These are phyloP conservation scores for Coluber constrictor DNA, from an alignment of 2,797 vertebrate genomes.

Conservation along the genomic window DNA sequence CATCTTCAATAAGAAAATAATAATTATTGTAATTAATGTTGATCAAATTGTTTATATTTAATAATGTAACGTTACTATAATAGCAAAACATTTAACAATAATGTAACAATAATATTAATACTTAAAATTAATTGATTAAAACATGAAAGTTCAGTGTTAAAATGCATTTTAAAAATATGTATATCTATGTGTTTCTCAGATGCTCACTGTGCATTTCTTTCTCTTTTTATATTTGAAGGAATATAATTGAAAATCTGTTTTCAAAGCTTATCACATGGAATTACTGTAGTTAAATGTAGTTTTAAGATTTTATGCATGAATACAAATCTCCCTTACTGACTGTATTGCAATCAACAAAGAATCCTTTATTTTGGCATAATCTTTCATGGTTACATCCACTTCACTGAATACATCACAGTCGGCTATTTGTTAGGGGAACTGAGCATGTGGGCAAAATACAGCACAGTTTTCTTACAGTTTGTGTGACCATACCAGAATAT, in stretches of 20 bases:
- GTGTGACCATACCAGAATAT: not conserved
- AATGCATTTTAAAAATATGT: not conserved
- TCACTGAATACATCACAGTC: not conserved
- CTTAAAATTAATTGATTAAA: not conserved
- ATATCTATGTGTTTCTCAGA: not conserved
- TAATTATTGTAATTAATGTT: not conserved
- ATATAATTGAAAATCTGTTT: not conserved
- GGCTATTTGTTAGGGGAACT: not conserved
- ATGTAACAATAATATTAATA: not conserved
- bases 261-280: not conserved
- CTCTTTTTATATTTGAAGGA: not conserved
- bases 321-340: not conserved
- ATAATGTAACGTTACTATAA: not conserved
- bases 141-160: not conserved
- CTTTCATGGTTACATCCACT: not conserved
- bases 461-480: not conserved
- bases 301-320: conserved; percentile 11
- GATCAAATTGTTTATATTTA: not conserved
- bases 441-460: not conserved
- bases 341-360: not conserved
- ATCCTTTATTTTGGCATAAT: not conserved
- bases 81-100: not conserved
- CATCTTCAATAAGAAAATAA: not conserved
- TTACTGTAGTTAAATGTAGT: not conserved
- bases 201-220: not conserved